Base-by-base conservation (phyloP, 1,140 invertebrate genomes). In the Polypedilum vanderplanki region DNA sequence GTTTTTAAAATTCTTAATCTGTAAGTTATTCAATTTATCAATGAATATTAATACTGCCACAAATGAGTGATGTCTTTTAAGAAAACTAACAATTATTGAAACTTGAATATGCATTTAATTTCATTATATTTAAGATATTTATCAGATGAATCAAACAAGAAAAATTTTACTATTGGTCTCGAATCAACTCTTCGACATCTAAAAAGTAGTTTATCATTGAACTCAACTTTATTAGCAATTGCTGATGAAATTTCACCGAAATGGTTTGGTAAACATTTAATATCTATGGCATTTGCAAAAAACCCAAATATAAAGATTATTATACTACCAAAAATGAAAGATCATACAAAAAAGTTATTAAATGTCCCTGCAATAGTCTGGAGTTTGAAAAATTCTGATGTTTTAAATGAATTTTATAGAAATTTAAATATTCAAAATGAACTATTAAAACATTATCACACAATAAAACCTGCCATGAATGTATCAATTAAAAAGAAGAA, bases 231-330 rank as follows among this genome's bases (percentile, higher is more conserved):
- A 18, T 0, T 70, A 9, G 15, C 9, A 4, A 70, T 70, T 70
- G 17, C 65, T 7, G 65, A 70, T 2, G 65, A 70, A 22, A 18
- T 70, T 1, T 8, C 17, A 9, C 65, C 65, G 1, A n/a, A 22
- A 70, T 70, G 65, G 65, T 70, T 70, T 22, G 65, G 17, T 3
- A 70, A 70, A 10, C 65, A 70, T 18, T 20, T 70, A 70, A 70
- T 70, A 20, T n/a, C 65, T 8, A 70, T 70, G 65, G 18, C 8
- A 4, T 12, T 70, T 10, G 18, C 65, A 20, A 18, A 22, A 70
- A 7, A 70, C 17, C 18, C 65, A 70, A 70, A 7, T 18, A 70
- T 18, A 70, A 70, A 20, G 17, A 22, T 70, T 20, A 10, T 70
- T 1, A 70, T 70, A 4, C 3, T 70, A 18, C 18, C 65, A 7